Evolutionary conservation across 2,888 invertebrate species (phyloP).

Genomic region (Allophyes oxyacanthae): DNA sequence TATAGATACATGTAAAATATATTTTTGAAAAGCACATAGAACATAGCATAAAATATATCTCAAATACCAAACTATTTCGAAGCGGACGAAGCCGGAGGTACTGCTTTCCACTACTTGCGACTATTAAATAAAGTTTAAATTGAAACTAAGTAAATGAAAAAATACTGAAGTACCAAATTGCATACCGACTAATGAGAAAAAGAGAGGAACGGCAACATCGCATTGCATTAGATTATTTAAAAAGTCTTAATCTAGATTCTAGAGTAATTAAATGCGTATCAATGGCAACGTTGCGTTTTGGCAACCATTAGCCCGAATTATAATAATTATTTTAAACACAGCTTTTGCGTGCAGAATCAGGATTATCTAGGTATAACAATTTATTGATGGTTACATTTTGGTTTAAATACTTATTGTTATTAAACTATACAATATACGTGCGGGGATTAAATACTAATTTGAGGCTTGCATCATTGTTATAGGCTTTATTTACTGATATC

Average conservation of each 20-base stretch:
- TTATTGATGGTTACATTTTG: constrained; percentile 10
- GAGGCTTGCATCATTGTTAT: neutral
- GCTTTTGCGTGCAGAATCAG: constrained; percentile 3
- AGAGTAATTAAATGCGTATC: constrained; percentile 40
- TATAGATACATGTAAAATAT: no score
- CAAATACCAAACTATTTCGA: no score
- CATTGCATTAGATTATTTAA: constrained; percentile 49
- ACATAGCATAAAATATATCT: no score
- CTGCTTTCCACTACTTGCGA: no score
- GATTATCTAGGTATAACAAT: constrained; percentile 14
- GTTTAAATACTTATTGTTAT: constrained; percentile 8
- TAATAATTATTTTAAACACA: constrained; percentile 27
- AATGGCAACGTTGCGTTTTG: constrained; percentile 37
- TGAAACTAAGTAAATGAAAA: constrained; percentile 13
- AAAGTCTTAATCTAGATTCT: constrained; percentile 46
- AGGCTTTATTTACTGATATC: no score
- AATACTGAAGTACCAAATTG: constrained; percentile 14
- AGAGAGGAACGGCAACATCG: constrained; percentile 34
- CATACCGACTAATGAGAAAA: constrained; percentile 41
- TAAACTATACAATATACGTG: neutral
- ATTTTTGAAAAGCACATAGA: no score
- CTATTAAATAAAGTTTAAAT: constrained; percentile 11
- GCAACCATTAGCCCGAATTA: constrained; percentile 20
- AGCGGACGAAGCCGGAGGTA: no score
- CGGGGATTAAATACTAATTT: constrained; percentile 13